Evolutionary conservation across 1,140 invertebrate genomes (phyloP).

Genomic region (Orius insidiosus): DNA sequence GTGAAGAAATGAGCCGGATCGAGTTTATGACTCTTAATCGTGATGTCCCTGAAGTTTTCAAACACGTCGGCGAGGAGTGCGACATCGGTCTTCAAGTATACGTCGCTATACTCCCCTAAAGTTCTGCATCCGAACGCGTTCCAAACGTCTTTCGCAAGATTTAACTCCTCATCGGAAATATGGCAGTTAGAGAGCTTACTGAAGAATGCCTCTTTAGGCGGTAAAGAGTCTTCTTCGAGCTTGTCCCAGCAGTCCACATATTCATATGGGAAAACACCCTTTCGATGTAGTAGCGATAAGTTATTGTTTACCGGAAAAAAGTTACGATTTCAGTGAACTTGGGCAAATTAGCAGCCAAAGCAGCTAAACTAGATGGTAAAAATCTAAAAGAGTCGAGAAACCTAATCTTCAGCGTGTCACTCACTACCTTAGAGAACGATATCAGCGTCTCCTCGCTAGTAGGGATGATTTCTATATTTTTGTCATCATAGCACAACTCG

Average conservation of each 20-base stretch:
- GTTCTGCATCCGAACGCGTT: slow-evolving; percentile 22
- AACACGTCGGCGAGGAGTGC: slow-evolving; percentile 26
- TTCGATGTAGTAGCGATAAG: slow-evolving; percentile 7
- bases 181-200: slow-evolving; percentile 22
- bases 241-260: slow-evolving; percentile 21
- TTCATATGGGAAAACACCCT: slow-evolving; percentile 23
- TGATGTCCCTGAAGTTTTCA: slow-evolving; percentile 24
- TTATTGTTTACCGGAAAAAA: not conserved
- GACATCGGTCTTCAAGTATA: slow-evolving; percentile 29
- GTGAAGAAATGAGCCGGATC: slow-evolving; percentile 10
- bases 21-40: slow-evolving; percentile 4
- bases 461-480: slow-evolving; percentile 23
- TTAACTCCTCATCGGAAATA: slow-evolving; percentile 24
- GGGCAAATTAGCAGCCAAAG: not conserved
- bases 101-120: slow-evolving; percentile 24
- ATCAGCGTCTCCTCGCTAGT: slow-evolving; percentile 27
- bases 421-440: not conserved
- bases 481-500: slow-evolving; percentile 20
- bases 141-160: slow-evolving; percentile 26
- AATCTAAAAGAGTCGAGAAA: not conserved
- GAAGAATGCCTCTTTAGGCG: slow-evolving; percentile 24
- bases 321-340: not conserved
- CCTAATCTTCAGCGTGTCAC: no score
- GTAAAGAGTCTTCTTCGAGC: slow-evolving; percentile 23
- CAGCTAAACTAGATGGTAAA: not conserved